Evolutionary conservation across 2,797 vertebrate species (phyloP), one percentile per base, ranked within the genome.

Genomic region (Threskiornis aethiopicus): DNA sequence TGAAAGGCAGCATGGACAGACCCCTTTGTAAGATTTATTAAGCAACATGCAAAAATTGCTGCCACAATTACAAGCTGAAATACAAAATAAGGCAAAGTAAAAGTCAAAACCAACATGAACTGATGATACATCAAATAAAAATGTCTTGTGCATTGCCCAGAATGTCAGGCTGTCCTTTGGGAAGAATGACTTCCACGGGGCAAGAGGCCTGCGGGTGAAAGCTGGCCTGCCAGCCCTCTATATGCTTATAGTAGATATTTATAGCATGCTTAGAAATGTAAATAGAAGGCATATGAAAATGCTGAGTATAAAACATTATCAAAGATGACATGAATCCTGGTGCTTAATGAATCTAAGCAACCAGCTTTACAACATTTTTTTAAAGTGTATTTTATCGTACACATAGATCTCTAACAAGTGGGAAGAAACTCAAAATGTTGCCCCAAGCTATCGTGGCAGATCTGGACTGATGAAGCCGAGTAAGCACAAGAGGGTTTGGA

Each of bases 231-330:
- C 79, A 93, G 84, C 66, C 59, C 88, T 87, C 76, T 94, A 59
- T 76, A 13, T n/a, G 10, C 44, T 84, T 47, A 41, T 0, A 95
- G 58, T n/a, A 94, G 80, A 64, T 96, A 96, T 96, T 97, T 95
- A 93, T 90, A 95, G 91, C 58, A 31, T 90, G 75, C 78, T 94
- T 96, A 91, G 89, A 95, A 95, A 92, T 94, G 90, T 95, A 97
- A 97, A 97, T 87, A 97, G 57, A 90, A 87, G 87, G 89, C 78
- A 51, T 61, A 66, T 66, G 75, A 96, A 96, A 96, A 89, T 3
- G 86, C 85, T 96, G 93, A 94, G 67, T 94, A 47, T 80, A 94
- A 96, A 97, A 80, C 67, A 76, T 84, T 78, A 96, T 90, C 67
- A 66, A 88, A 91, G 90, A 93, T 76, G 41, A 91, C 81, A 87